phyloP scores from a whole-genome alignment of 2,113 vertebrate genomes.

The Semicossyphus pulcher region DNA sequence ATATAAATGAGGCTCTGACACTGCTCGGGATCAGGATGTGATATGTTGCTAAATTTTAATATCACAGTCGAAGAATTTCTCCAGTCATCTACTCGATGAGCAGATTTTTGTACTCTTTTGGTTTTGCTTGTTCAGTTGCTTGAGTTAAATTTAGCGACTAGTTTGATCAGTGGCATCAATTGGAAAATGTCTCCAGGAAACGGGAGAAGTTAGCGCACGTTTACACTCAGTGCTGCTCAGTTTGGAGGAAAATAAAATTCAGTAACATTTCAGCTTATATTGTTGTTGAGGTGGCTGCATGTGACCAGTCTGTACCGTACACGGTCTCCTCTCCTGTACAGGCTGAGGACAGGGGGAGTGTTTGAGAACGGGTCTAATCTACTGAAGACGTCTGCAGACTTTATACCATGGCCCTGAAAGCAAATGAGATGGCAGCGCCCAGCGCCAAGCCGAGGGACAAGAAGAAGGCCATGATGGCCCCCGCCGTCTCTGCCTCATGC shows the following conservation, averaged over 20 bases:
- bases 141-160: neutral
- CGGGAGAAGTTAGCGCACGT: constrained; percentile 3
- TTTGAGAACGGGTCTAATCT: constrained; percentile 32
- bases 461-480: constrained; percentile 97
- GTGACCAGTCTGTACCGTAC: constrained; percentile 11
- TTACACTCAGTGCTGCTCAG: neutral
- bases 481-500: constrained; percentile 93
- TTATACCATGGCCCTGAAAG: constrained; percentile 86
- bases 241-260: constrained; percentile 3
- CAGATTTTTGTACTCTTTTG: constrained; percentile 9
- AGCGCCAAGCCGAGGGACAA: constrained; percentile 93
- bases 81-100: neutral
- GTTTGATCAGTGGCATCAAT: constrained; percentile 23
- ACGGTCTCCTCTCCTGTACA: constrained; percentile 1
- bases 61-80: neutral
- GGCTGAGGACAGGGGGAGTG: neutral
- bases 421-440: constrained; percentile 90
- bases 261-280: constrained; percentile 25
- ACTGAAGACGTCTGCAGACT: constrained; percentile 9
- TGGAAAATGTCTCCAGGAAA: neutral
- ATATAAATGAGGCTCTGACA: neutral
- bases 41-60: neutral
- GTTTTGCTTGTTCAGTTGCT: constrained; percentile 5
- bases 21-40: neutral
- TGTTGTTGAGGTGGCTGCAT: neutral